These are phyloP conservation scores for Lethenteron reissneri DNA, from an alignment of 2,113 vertebrate species.

Conservation along the genomic window DNA sequence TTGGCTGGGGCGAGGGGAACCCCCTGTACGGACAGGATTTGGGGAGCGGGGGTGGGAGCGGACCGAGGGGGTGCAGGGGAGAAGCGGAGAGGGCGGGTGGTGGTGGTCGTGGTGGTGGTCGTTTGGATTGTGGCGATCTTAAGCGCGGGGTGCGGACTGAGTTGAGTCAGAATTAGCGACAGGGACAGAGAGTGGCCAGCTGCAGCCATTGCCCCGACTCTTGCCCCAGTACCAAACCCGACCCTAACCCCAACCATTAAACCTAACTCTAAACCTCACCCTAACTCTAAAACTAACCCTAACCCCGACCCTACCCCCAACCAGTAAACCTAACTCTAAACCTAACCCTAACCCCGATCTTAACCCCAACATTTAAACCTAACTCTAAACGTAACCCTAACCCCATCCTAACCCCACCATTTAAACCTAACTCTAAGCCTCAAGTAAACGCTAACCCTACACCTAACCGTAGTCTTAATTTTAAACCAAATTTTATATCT, in stretches of 20 bases:
- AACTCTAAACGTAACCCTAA: background rate
- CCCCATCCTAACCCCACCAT: background rate
- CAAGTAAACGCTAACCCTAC: background rate
- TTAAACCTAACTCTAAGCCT: background rate
- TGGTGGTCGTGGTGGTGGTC: no score
- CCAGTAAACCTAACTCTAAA: background rate
- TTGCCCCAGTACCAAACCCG: background rate
- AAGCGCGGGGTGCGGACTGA: no score
- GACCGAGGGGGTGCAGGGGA: no score
- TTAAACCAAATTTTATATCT: background rate
- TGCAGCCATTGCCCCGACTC: background rate
- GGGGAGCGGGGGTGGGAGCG: no score
- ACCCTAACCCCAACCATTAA: background rate
- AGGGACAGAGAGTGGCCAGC: no score
- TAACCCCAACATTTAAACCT: background rate
- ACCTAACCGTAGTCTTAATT: background rate
- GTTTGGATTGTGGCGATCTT: no score
- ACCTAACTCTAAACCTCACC: conserved; percentile 1
- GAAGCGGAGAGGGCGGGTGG: no score
- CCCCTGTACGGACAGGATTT: no score
- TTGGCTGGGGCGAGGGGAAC: no score
- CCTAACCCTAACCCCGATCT: background rate
- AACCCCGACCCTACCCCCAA: conserved; percentile 3
- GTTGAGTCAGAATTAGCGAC: no score
- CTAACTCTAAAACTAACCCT: background rate